Evolutionary conservation across 2,797 vertebrate species (phyloP), one percentile per base, ranked within the genome.

Genomic region (Dendrocincla tyrannina): DNA sequence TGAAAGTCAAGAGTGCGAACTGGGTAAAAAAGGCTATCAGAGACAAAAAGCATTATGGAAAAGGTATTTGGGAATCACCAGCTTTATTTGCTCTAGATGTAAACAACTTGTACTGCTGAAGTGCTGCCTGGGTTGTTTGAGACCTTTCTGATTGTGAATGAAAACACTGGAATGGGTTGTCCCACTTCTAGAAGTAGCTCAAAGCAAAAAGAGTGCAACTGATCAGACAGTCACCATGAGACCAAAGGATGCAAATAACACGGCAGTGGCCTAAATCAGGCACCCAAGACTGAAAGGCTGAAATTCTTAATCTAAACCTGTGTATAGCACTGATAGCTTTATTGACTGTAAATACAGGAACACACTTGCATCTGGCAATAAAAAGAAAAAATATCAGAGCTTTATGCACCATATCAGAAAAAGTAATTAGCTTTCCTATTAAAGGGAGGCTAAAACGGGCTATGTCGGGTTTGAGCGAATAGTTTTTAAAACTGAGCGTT

Each of bases 331-430:
- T 69, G 79, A 91, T 89, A 80, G 88, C 73, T 95, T 96, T 96
- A 95, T 86, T 87, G 90, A 75, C 78, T 94, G 77, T 91, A 95
- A 95, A 94, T 86, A 96, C 83, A 93, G 5, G 47, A 94, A 85
- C 58, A 67, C 9, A 17, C 66, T 95, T 62, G 58, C 82, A 93
- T 80, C 39, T 85, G 60, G 85, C 77, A 88, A 92, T 95, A 93
- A 97, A 96, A 95, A 78, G 67, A 93, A 94, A 95, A 95, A 96
- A 97, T 84, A 88, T 62, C 76, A 88, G 41, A 85, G 62, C 46
- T 96, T 96, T 94, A 97, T 79, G 85, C 47, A 84, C 55, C 91
- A 91, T 78, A 97, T 95, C 90, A 95, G 90, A 93, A 91, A 94
- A 93, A 88, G 92, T 94, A 93, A 95, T 95, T 93, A 96, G 67